Conservation (phyloP, 2,797 vertebrate genomes). For the Mormyrops attenuatus region DNA sequence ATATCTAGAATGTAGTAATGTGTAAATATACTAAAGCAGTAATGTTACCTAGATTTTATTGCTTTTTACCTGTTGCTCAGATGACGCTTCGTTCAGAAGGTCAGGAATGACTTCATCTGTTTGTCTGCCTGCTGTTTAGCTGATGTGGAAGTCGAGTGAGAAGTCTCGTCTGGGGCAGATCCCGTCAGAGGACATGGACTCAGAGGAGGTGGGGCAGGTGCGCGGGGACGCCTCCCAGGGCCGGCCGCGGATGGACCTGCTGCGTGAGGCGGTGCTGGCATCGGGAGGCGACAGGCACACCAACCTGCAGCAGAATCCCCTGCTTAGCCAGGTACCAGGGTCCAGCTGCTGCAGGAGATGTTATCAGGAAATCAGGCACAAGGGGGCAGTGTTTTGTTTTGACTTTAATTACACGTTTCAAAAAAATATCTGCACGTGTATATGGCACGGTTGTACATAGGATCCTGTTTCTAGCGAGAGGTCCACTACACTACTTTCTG, state of each 20-base stretch:
- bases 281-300: constrained; percentile 46
- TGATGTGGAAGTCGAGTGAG: constrained; percentile 76
- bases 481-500: not conserved
- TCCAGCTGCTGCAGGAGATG: not conserved
- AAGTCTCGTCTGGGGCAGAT: constrained; percentile 85
- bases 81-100: constrained; percentile 41
- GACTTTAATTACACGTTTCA: not conserved
- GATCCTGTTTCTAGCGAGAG: not conserved
- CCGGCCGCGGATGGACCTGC: constrained; percentile 47
- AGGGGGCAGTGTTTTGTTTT: not conserved
- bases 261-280: constrained; percentile 51
- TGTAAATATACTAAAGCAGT: not conserved
- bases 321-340: constrained; percentile 32
- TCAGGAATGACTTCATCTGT: not conserved
- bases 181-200: constrained; percentile 89
- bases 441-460: not conserved
- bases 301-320: constrained; percentile 67
- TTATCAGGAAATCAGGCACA: not conserved
- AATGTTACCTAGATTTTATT: not conserved
- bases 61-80: constrained; percentile 34
- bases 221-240: constrained; percentile 41
- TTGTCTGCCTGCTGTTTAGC: not conserved
- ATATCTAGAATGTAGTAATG: not conserved
- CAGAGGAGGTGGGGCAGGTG: constrained; percentile 60
- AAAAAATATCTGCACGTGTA: not conserved